These are phyloP conservation scores for Hetaerina titia DNA, from an alignment of 2,888 invertebrate species.

Conservation along the genomic window DNA sequence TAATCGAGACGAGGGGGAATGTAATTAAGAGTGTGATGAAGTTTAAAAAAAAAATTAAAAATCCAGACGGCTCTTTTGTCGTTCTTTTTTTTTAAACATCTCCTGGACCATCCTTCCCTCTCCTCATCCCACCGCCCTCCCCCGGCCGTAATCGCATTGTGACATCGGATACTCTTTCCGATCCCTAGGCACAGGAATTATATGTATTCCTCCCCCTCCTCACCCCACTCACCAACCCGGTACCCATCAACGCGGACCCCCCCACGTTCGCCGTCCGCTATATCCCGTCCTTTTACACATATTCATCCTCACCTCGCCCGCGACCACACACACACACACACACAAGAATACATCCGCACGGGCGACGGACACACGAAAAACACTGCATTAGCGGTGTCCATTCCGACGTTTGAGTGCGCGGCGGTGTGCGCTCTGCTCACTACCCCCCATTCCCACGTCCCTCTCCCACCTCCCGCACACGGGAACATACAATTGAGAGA, in stretches of 20 bases:
- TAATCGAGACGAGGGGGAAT: conserved; percentile 54
- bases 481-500: not conserved
- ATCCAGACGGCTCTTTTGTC: not conserved
- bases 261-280: no score
- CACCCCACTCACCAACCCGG: not conserved
- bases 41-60: conserved; percentile 47
- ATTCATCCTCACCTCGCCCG: no score
- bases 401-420: not conserved
- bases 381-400: conserved; percentile 24
- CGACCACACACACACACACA: no score
- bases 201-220: conserved; percentile 21
- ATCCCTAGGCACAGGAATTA: conserved; percentile 46
- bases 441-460: not conserved
- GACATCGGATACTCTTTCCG: conserved; percentile 59
- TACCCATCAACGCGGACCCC: no score
- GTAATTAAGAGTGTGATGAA: conserved; percentile 66
- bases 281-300: no score
- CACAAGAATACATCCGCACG: no score
- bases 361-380: no score
- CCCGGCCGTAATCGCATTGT: conserved; percentile 58
- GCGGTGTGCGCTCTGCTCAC: not conserved
- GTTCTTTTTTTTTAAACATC: not conserved
- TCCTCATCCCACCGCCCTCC: not conserved
- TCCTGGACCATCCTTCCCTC: not conserved
- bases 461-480: not conserved